Evolutionary conservation across 2,888 invertebrate species (phyloP).

Genomic region (Leptinotarsa rubiginosa): DNA sequence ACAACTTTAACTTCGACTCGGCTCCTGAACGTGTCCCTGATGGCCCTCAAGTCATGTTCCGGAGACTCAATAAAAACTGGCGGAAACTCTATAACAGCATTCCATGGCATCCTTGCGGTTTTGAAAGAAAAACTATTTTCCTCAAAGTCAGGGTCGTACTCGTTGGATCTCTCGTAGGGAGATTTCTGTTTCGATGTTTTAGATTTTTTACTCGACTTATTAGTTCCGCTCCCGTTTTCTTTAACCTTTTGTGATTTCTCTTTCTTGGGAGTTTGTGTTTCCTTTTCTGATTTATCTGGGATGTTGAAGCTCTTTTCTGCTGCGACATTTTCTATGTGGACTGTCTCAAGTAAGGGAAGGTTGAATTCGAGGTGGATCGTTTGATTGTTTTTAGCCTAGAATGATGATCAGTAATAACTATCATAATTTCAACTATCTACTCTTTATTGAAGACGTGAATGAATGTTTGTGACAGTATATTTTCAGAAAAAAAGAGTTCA

Average conservation of each 20-base stretch:
- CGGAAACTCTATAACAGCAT: conserved; percentile 69
- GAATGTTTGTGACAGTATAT: no score
- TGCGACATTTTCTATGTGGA: background rate
- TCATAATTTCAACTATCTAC: no score
- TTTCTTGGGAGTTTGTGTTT: conserved; percentile 22
- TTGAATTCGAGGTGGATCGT: conserved; percentile 70
- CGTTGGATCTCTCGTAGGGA: conserved; percentile 54
- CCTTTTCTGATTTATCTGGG: background rate
- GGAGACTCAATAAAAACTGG: conserved; percentile 66
- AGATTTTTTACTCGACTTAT: background rate
- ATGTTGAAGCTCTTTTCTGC: background rate
- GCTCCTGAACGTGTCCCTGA: conserved; percentile 71
- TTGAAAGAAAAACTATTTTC: conserved; percentile 65
- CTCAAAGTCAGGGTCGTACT: conserved; percentile 54
- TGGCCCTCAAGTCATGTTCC: conserved; percentile 67
- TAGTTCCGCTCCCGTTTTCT: background rate
- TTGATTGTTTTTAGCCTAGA: conserved; percentile 59
- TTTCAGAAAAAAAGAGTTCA: no score
- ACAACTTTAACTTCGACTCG: conserved; percentile 68
- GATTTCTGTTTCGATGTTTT: conserved; percentile 25
- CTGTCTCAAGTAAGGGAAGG: conserved; percentile 69
- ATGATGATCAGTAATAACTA: conserved; percentile 17
- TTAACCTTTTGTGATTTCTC: conserved; percentile 14
- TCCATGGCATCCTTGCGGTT: conserved; percentile 69
- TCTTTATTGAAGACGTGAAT: no score